A percentile compares a stretch with the other conserved stretches of the same genome.
These are phyloP conservation scores for Ptychoptera albimana DNA, from an alignment of 2,888 invertebrate genomes.

Conservation along the genomic window DNA sequence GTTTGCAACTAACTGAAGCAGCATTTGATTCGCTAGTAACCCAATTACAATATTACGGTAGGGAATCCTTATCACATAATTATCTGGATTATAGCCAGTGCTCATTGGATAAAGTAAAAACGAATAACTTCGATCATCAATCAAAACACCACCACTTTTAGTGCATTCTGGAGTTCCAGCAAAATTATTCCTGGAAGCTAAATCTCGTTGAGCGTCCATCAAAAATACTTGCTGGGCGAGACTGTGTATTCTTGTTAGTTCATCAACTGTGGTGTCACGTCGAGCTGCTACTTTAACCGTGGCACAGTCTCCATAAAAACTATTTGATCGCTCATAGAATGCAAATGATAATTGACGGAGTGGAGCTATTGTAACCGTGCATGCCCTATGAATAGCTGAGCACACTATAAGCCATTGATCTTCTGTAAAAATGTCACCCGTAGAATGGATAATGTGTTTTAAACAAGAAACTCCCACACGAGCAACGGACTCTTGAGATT, in stretches of 20 bases:
- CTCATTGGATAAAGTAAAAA: slow-evolving; percentile 72
- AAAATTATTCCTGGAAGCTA: slow-evolving; percentile 13
- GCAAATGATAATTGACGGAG: slow-evolving; percentile 77
- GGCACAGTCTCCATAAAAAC: slow-evolving; percentile 84
- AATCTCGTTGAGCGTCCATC: slow-evolving; percentile 36
- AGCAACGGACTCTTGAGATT: slow-evolving; percentile 79
- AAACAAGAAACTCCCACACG: slow-evolving; percentile 86
- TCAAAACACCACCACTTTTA: slow-evolving; percentile 30
- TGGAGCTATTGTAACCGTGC: slow-evolving; percentile 73
- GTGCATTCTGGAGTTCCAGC: slow-evolving; percentile 14
- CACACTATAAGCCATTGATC: slow-evolving; percentile 79
- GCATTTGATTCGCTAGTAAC: slow-evolving; percentile 79
- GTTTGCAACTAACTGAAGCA: slow-evolving; percentile 79
- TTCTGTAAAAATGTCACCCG: slow-evolving; percentile 63
- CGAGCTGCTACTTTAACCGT: slow-evolving; percentile 89
- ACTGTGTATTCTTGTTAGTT: slow-evolving; percentile 70
- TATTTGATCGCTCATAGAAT: slow-evolving; percentile 81
- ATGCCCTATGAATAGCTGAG: slow-evolving; percentile 65
- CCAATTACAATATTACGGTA: slow-evolving; percentile 79
- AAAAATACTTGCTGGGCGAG: slow-evolving; percentile 77
- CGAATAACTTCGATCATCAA: slow-evolving; percentile 76
- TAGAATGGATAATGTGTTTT: slow-evolving; percentile 67
- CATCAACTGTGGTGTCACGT: slow-evolving; percentile 68
- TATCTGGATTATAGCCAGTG: slow-evolving; percentile 54
- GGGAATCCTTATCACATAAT: slow-evolving; percentile 70